Conservation (phyloP, 2,797 vertebrate genomes). For the Sebastes glaucus region DNA sequence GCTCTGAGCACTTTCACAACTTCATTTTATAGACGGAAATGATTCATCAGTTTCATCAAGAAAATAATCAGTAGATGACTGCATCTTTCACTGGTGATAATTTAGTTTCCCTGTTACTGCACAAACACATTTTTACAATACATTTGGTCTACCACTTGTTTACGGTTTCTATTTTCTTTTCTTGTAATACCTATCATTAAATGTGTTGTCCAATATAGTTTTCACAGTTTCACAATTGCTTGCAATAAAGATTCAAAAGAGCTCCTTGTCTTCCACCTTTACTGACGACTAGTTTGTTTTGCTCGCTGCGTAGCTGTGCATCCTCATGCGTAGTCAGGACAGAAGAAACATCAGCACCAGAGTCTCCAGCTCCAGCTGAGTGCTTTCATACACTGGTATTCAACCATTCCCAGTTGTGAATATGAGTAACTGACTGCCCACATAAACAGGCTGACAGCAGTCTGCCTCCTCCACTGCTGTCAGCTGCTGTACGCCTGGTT, state of each 20-base stretch:
- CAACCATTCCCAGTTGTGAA: constrained; percentile 23
- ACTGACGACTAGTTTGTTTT: background rate
- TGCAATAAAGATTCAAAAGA: background rate
- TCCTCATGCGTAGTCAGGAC: background rate
- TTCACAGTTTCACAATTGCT: background rate
- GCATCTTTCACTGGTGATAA: background rate
- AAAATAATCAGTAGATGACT: background rate
- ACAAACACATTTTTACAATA: background rate
- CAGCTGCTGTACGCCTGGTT: background rate
- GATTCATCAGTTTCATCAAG: background rate
- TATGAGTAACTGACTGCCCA: constrained; percentile 10
- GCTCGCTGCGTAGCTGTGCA: background rate
- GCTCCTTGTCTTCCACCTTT: background rate
- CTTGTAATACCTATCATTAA: background rate
- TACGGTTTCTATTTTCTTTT: background rate
- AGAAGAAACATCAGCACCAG: background rate
- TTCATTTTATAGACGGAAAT: background rate
- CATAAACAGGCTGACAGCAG: background rate
- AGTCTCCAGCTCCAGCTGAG: background rate
- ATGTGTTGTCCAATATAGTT: background rate
- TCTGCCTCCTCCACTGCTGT: background rate
- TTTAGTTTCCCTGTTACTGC: background rate
- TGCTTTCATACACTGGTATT: constrained; percentile 4
- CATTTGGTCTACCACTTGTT: background rate
- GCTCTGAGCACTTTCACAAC: background rate